These are phyloP conservation scores for Drosophila kokeensis DNA, from an alignment of 2,888 invertebrate species.

Conservation along the genomic window DNA sequence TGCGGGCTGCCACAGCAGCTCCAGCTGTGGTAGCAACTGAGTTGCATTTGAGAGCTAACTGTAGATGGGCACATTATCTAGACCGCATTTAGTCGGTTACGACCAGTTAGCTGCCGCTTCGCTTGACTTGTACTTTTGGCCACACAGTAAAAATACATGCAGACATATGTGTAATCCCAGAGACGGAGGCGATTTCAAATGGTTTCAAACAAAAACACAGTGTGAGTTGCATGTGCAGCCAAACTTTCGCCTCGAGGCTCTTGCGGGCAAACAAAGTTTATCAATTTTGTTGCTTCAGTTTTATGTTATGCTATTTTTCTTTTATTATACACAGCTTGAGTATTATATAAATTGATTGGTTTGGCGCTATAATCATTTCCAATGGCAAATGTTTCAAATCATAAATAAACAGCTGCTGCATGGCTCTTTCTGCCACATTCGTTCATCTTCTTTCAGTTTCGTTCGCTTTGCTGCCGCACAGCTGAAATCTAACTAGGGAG, in stretches of 20 bases:
- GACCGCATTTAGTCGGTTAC: conserved; percentile 73
- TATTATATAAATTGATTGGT: conserved; percentile 53
- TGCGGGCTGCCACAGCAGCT: conserved; percentile 12
- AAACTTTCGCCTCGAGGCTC: conserved; percentile 63
- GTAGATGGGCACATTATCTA: conserved; percentile 62
- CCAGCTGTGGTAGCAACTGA: conserved; percentile 18
- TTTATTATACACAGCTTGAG: conserved; percentile 2
- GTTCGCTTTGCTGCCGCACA: not conserved
- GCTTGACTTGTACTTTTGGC: conserved; percentile 67
- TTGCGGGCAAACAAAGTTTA: conserved; percentile 22
- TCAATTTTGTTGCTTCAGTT: conserved; percentile 40
- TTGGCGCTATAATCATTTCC: conserved; percentile 30
- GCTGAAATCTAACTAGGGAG: conserved; percentile 12
- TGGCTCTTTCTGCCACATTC: conserved; percentile 5
- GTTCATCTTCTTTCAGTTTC: not conserved
- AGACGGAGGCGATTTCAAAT: conserved; percentile 45
- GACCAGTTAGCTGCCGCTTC: conserved; percentile 69
- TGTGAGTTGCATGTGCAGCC: conserved; percentile 39
- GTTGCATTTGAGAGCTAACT: conserved; percentile 53
- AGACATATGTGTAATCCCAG: conserved; percentile 12
- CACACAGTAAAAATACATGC: conserved; percentile 10
- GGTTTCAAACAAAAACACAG: conserved; percentile 17
- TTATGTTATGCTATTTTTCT: conserved; percentile 2
- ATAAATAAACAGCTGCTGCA: conserved; percentile 14
- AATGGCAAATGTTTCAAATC: conserved; percentile 2